Percentiles rank a stretch among this genome's conserved stretches.
phyloP scores from a whole-genome alignment of 2,888 invertebrate genomes.

The Bibio marci region DNA sequence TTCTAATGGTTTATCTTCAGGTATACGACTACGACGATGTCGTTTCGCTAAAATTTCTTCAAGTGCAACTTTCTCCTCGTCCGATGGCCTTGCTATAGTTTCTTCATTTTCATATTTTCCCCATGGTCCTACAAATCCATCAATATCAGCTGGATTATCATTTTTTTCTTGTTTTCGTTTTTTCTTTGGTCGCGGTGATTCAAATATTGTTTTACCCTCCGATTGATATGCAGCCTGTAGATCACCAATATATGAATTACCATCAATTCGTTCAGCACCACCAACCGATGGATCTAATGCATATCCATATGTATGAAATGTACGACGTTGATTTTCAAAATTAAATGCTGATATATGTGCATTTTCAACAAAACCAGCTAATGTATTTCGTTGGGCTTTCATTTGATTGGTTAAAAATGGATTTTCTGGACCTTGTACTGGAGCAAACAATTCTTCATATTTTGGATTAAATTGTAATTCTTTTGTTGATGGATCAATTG shows the following conservation, averaged over 20 bases:
- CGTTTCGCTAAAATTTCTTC: conserved; percentile 88
- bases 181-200: conserved; percentile 57
- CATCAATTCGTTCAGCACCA: conserved; percentile 26
- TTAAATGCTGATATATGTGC: conserved; percentile 94
- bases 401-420: conserved; percentile 86
- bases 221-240: conserved; percentile 51
- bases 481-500: conserved; percentile 61
- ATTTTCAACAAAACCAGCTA: conserved; percentile 87
- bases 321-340: conserved; percentile 90
- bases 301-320: conserved; percentile 88
- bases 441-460: conserved; percentile 87
- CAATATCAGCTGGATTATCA: conserved; percentile 77
- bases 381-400: conserved; percentile 70
- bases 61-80: conserved; percentile 83
- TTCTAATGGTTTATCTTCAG: conserved; percentile 83
- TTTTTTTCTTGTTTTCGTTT: conserved; percentile 76
- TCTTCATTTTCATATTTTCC: conserved; percentile 84
- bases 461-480: conserved; percentile 84
- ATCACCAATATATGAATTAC: conserved; percentile 37
- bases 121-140: conserved; percentile 96
- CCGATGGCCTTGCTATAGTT: conserved; percentile 74
- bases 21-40: conserved; percentile 68
- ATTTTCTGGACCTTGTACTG: conserved; percentile 80
- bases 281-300: conserved; percentile 87
- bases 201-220: conserved; percentile 80